A percentile compares a stretch with the other conserved stretches of the same genome.
Conservation (phyloP, 2,888 invertebrate genomes). For the Amiota communis region DNA sequence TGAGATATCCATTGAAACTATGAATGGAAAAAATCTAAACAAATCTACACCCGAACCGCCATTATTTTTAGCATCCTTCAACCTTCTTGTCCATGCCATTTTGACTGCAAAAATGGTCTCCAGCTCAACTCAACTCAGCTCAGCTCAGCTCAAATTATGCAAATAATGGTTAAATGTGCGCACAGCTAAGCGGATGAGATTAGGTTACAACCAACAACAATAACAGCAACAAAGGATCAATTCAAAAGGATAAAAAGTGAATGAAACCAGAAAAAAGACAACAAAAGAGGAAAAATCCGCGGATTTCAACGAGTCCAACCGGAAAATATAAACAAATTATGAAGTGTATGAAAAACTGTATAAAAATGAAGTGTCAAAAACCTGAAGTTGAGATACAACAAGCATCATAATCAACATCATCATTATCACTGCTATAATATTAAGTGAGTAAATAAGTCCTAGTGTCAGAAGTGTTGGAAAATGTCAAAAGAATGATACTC, state of each 20-base stretch:
- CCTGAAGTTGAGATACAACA: background rate
- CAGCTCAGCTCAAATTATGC: constrained; percentile 22
- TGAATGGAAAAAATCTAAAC: too few species aligned
- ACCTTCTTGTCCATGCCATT: too few species aligned
- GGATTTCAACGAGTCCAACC: constrained; percentile 23
- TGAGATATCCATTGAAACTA: background rate
- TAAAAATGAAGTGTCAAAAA: constrained; percentile 18
- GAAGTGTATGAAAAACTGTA: constrained; percentile 10
- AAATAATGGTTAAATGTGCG: constrained; percentile 28
- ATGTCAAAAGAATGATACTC: background rate
- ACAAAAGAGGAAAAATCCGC: constrained; percentile 2
- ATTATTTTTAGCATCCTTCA: too few species aligned
- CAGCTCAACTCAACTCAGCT: background rate
- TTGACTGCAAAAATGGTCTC: background rate
- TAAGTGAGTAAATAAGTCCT: background rate
- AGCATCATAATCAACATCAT: background rate
- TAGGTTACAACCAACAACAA: constrained; percentile 1
- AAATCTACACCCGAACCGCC: too few species aligned
- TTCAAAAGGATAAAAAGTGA: constrained; percentile 9
- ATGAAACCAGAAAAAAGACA: constrained; percentile 8
- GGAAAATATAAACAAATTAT: constrained; percentile 30
- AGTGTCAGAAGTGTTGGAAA: background rate
- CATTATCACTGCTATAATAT: background rate
- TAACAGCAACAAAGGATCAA: background rate
- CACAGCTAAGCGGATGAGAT: constrained; percentile 23